phyloP scores from a whole-genome alignment of 2,888 invertebrate species.

The Apocheima hispidaria region DNA sequence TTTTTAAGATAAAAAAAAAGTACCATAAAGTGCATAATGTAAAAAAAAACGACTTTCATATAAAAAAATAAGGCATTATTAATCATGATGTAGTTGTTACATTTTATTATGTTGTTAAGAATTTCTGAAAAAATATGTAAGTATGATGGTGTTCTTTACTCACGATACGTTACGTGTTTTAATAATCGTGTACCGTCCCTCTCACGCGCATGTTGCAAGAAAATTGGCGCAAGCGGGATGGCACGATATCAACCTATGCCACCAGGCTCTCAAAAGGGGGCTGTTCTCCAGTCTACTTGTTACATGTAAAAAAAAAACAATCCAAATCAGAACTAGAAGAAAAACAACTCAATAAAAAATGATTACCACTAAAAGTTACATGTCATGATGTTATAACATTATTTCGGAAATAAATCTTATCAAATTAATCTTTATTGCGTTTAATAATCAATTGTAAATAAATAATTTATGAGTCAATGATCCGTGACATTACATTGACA shows the following conservation, averaged over 20 bases:
- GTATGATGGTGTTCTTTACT: too few relatives aligned
- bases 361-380: neutral
- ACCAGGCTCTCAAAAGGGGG: too few relatives aligned
- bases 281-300: too few relatives aligned
- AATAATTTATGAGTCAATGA: neutral
- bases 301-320: too few relatives aligned
- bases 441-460: neutral
- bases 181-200: too few relatives aligned
- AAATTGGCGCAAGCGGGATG: too few relatives aligned
- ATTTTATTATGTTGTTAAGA: conserved; percentile 22
- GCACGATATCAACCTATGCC: too few relatives aligned
- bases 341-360: neutral
- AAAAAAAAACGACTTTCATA: conserved; percentile 28
- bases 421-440: neutral
- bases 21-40: conserved; percentile 18
- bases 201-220: too few relatives aligned
- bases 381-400: conserved; percentile 4
- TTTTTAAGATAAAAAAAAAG: conserved; percentile 33
- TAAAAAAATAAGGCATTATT: conserved; percentile 2
- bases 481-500: neutral
- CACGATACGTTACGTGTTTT: neutral
- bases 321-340: neutral
- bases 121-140: conserved; percentile 1
- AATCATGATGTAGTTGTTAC: conserved; percentile 15
- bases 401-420: neutral